A percentile compares a stretch with the other conserved stretches of the same genome.
phyloP scores from a whole-genome alignment of 2,113 vertebrate genomes.

The Passerina amoena region DNA sequence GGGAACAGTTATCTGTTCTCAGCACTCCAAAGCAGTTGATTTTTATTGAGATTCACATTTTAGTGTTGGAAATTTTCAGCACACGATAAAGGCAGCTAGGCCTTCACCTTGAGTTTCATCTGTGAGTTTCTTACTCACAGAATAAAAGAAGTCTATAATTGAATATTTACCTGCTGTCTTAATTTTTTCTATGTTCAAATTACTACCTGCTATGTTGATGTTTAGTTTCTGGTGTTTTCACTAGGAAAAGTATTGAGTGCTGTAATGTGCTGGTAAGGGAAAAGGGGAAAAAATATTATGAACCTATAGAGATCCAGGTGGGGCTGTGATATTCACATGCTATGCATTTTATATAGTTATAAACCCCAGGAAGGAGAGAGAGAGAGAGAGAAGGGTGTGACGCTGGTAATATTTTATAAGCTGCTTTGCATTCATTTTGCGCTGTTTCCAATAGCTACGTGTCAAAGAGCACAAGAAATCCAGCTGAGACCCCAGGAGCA shows the following conservation, averaged over 20 bases:
- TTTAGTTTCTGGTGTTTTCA: background rate
- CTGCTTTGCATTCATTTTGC: background rate
- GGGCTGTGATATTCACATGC: background rate
- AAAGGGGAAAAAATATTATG: background rate
- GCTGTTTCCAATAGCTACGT: rapidly evolving
- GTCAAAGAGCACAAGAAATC: background rate
- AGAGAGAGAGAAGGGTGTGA: background rate
- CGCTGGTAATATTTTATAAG: background rate
- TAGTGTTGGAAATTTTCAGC: background rate
- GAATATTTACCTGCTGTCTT: background rate
- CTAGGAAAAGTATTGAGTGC: background rate
- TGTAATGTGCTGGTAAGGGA: background rate
- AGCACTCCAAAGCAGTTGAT: background rate
- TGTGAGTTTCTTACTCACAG: background rate
- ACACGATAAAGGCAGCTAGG: background rate
- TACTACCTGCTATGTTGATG: background rate
- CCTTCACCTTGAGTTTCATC: background rate
- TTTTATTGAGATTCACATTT: background rate
- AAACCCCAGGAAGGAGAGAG: background rate
- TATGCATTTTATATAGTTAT: background rate
- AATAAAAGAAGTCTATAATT: background rate
- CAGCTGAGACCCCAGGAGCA: background rate
- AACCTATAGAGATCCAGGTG: background rate
- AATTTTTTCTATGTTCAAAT: background rate
- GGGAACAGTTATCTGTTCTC: background rate